Conservation (phyloP, 1,140 invertebrate genomes). For the Ips nitidus region DNA sequence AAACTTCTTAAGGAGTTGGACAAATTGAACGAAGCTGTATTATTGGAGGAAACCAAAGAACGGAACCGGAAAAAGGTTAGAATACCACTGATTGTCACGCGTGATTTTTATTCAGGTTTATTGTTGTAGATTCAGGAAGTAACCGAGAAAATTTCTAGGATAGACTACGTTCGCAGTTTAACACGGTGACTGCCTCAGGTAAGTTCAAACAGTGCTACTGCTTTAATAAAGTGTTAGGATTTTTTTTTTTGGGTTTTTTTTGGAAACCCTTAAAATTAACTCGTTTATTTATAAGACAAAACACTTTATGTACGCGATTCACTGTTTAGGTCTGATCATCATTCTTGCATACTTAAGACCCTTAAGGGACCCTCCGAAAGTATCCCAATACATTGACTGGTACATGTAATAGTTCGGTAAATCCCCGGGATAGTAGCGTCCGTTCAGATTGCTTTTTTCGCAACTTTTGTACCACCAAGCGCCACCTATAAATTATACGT, state of each 20-base stretch:
- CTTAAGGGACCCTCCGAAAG: slow-evolving; percentile 58
- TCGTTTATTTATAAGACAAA: too few relatives aligned
- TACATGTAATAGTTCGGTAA: slow-evolving; percentile 56
- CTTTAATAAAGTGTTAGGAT: too few relatives aligned
- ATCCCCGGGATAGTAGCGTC: slow-evolving; percentile 59
- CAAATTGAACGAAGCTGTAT: slow-evolving; percentile 48
- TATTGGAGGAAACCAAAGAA: slow-evolving; percentile 40
- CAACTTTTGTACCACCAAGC: slow-evolving; percentile 70
- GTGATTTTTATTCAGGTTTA: not conserved
- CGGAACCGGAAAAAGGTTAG: slow-evolving; percentile 41
- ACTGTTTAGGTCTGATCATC: slow-evolving; percentile 56
- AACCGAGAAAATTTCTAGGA: slow-evolving; percentile 21
- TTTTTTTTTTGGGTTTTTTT: too few relatives aligned
- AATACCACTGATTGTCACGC: not conserved
- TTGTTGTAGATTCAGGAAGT: not conserved
- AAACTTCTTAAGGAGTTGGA: slow-evolving; percentile 51
- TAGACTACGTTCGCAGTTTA: slow-evolving; percentile 21
- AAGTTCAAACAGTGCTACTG: too few relatives aligned
- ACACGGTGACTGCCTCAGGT: not conserved
- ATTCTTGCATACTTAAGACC: slow-evolving; percentile 59
- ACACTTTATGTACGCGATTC: too few relatives aligned
- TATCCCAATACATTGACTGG: slow-evolving; percentile 64
- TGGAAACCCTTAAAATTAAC: too few relatives aligned
- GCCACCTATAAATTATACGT: slow-evolving; percentile 52
- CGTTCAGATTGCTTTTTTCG: slow-evolving; percentile 63